Evolutionary conservation across 2,888 invertebrate genomes (phyloP), one percentile per base, ranked within the genome.

Genomic region (Sipha maydis): DNA sequence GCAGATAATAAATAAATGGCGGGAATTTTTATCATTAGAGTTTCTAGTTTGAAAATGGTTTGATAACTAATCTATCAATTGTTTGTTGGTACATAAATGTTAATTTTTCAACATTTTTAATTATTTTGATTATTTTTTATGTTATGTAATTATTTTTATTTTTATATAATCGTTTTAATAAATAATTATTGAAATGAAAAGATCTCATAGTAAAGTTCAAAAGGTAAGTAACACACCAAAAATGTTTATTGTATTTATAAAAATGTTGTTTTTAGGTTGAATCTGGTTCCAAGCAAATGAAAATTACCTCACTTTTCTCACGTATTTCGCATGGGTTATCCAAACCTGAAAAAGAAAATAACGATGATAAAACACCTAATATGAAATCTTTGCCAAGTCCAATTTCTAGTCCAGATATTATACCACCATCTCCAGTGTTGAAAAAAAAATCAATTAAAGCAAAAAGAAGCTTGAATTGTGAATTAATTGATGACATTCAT

Each of bases 221-320:
- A 86, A 86, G 54, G 85, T 85, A 85, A 3, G 67, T 41, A 80
- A 80, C 54, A 80, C 54, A 21, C 19, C 11, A 25, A 38, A 79
- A 56, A 79, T 56, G 19, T 2, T 19, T 28, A 17, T 17, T 79
- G 61, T 67, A 41, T 28, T 69, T 41, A 82, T 31, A 28, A 17
- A 67, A 73, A 48, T 82, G 1, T 38, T 61, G 0, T 80, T 86
- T 85, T 61, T 34, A 80, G 84, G 41, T 0, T 2, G 41, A 78
- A 25, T 31, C 89, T 17, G 1, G 80, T 80, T 69, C 61, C 4
- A 89, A 89, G n/a, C 89, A 89, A 38, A 79, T 85, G 61, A 89
- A 84, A 89, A 80, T 89, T 11, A 85, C 83, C 0, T 61, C 84
- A 61, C 7, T 89, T 25, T 89, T 89, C 80, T 61, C 88, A 61